These are phyloP conservation scores for Cynodonichthys magdalenae DNA, from an alignment of 2,797 vertebrate species.

Conservation along the genomic window DNA sequence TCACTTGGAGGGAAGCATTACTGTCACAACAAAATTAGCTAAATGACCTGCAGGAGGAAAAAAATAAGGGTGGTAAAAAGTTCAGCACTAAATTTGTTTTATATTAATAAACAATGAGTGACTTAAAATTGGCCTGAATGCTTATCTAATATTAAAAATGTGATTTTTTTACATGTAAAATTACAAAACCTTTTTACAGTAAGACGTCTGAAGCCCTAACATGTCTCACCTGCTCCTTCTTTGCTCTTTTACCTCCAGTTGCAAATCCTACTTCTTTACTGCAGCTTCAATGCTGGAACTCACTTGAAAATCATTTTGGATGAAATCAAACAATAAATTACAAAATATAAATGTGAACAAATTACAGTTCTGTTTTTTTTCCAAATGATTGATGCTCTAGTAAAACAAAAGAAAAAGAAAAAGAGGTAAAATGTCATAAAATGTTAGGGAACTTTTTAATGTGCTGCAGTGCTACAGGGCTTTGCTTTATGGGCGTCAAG, in stretches of 20 bases:
- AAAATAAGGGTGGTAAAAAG: constrained; percentile 20
- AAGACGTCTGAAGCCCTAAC: too few relatives aligned
- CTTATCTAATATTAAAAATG: background rate
- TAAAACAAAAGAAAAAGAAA: too few relatives aligned
- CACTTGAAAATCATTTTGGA: too few relatives aligned
- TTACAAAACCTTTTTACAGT: too few relatives aligned
- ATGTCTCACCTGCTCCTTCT: too few relatives aligned
- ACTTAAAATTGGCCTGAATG: background rate
- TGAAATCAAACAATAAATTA: too few relatives aligned
- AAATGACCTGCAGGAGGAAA: constrained; percentile 77
- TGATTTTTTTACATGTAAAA: too few relatives aligned
- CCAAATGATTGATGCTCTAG: constrained; percentile 87
- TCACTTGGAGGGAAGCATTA: constrained; percentile 79
- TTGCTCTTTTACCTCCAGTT: too few relatives aligned
- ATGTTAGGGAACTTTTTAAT: constrained; percentile 18
- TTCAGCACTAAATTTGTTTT: background rate
- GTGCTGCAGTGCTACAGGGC: constrained; percentile 3
- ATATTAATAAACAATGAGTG: background rate
- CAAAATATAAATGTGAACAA: background rate
- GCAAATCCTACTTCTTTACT: too few relatives aligned
- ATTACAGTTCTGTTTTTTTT: constrained; percentile 25
- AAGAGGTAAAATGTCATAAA: constrained; percentile 6
- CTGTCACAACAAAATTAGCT: constrained; percentile 85
- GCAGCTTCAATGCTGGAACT: too few relatives aligned
- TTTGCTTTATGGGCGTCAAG: constrained; percentile 18